Percentiles rank a stretch among this genome's conserved stretches.
Conservation (phyloP, 2,113 vertebrate species). For the Lontra canadensis region DNA sequence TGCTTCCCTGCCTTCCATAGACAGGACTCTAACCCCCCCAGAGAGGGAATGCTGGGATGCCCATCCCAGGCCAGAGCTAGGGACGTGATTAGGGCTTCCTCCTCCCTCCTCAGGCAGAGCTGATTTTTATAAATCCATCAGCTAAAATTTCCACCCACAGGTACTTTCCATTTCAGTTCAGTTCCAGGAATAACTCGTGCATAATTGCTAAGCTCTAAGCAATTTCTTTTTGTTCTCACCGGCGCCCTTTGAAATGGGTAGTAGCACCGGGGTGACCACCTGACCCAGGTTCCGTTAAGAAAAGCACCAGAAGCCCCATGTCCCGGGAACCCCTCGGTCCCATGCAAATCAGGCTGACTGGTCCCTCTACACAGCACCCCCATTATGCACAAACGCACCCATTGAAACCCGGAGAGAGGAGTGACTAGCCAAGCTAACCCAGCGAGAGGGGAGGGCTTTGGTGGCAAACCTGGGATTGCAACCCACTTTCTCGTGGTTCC, state of each 20-base stretch:
- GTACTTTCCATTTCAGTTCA: neutral
- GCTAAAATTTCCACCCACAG: neutral
- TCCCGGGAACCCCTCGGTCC: neutral
- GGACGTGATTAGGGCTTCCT: neutral
- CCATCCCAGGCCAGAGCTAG: neutral
- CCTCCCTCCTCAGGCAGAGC: neutral
- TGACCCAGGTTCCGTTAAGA: neutral
- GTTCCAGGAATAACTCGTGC: neutral
- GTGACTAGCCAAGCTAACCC: neutral
- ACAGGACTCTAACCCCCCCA: neutral
- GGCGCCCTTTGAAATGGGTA: neutral
- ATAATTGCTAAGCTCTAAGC: neutral
- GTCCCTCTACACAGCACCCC: neutral
- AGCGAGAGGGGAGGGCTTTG: neutral
- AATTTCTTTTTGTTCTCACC: neutral
- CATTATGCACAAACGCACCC: neutral
- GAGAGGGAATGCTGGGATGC: neutral
- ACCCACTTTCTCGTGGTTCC: neutral
- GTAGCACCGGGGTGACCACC: neutral
- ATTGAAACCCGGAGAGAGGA: neutral
- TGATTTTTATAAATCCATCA: neutral
- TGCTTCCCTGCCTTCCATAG: neutral
- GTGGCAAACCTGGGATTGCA: neutral
- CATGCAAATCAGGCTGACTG: too few species aligned
- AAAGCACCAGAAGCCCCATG: neutral